Conservation (phyloP, 2,888 invertebrate species). For the Chymomyza amoena region DNA sequence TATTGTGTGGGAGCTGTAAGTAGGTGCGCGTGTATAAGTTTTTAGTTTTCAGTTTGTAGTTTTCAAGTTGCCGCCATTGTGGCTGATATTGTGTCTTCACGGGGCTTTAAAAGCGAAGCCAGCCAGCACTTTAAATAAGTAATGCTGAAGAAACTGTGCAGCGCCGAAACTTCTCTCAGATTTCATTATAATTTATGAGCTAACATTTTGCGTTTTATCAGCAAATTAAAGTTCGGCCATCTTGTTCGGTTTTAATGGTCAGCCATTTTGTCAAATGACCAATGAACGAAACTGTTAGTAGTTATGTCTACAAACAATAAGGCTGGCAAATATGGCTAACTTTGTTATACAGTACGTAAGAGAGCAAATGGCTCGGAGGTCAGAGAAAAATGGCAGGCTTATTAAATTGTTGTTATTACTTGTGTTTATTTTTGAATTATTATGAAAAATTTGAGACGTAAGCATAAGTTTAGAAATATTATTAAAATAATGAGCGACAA, state of each 20-base stretch:
- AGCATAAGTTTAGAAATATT: too few species aligned
- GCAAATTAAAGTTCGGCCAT: neutral
- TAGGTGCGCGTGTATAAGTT: slow-evolving; percentile 1
- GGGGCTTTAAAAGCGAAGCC: neutral
- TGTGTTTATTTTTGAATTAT: too few species aligned
- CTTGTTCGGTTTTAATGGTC: neutral
- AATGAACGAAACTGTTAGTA: neutral
- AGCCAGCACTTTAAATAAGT: neutral
- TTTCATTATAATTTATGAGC: neutral
- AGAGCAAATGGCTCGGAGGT: too few species aligned
- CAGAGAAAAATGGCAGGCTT: too few species aligned
- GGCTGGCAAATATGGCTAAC: too few species aligned
- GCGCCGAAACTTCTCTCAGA: neutral
- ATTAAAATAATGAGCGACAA: too few species aligned
- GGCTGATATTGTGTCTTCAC: neutral
- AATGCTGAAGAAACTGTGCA: neutral
- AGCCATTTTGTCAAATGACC: neutral
- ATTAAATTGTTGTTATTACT: too few species aligned
- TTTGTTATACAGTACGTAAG: too few species aligned
- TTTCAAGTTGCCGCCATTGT: neutral
- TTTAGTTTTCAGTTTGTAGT: neutral
- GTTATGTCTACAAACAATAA: too few species aligned
- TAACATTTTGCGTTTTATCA: neutral
- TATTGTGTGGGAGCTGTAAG: neutral
- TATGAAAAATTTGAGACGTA: too few species aligned